Evolutionary conservation across 92 coral and sea anemone genomes (phyloP), one percentile per base, ranked within the genome.

Genomic region (Epizoanthus ramosus): DNA sequence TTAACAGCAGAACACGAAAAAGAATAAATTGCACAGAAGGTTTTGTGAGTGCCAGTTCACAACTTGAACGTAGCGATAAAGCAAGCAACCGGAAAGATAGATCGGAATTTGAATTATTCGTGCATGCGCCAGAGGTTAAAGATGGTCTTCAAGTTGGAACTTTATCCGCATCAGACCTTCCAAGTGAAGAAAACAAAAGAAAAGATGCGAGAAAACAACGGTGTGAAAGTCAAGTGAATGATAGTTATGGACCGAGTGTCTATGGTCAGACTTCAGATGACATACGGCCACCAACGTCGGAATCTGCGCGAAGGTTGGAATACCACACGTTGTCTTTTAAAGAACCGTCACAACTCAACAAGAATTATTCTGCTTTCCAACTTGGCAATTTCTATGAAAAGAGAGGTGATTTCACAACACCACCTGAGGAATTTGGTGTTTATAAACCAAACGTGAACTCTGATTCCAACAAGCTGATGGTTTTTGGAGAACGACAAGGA

Each of bases 121-220:
- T 31, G 21, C 13, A 75, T 39, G 22, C 6, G 16, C 3, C 23
- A 58, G 61, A 18, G 18, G 19, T 57, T 57, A 25, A 5, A 57
- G 39, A 50, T 50, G 54, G 54, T 50, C 23, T 74, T 31, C 66
- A 74, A 74, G 35, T 57, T 50, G 54, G 54, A 50, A 31, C 80
- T 13, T 57, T 22, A 22, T 74, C 43, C 43, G 6, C 39, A 31
- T 33, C 21, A 31, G 14, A 17, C 28, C 35, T 63, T 63, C 25
- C 10, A 12, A 33, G 37, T 16, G 24, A 17, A 45, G 54, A 22
- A 57, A 17, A 28, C 5, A 8, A 7, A 3, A 7, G 28, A 14
- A 16, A 47, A 28, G 8, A 8, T n/a, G 6, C 31, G 12, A 28
- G 17, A 22, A 3, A 24, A 31, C 31, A 4, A 23, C 23, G 14